phyloP scores from a whole-genome alignment of 2,888 invertebrate genomes.

The Venusia cambrica region DNA sequence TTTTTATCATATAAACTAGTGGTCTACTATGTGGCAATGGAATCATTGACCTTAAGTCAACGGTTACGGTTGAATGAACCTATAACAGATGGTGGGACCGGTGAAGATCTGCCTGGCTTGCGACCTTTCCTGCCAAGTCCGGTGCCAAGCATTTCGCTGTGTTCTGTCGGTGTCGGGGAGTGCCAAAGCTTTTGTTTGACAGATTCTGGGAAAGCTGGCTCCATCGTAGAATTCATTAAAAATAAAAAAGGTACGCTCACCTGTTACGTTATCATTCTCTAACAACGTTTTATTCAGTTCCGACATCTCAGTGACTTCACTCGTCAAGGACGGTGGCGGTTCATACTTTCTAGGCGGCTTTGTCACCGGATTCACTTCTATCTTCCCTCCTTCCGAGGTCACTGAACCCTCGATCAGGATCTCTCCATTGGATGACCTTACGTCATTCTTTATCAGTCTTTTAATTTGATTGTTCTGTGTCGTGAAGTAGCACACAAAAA shows the following conservation, averaged over 20 bases:
- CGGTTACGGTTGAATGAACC: too few relatives aligned
- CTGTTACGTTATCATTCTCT: conserved; percentile 87
- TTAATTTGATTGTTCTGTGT: conserved; percentile 72
- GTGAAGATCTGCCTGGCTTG: too few relatives aligned
- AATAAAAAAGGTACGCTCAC: conserved; percentile 82
- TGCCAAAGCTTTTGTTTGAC: too few relatives aligned
- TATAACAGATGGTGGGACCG: too few relatives aligned
- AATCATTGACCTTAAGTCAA: too few relatives aligned
- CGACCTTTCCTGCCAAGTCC: too few relatives aligned
- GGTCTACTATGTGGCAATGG: too few relatives aligned
- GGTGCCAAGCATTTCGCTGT: too few relatives aligned
- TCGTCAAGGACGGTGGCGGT: conserved; percentile 83
- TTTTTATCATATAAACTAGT: too few relatives aligned
- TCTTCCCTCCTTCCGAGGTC: conserved; percentile 87
- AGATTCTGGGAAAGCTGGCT: too few relatives aligned
- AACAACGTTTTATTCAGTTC: conserved; percentile 89
- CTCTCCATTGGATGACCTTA: conserved; percentile 83
- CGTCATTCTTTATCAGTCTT: conserved; percentile 83
- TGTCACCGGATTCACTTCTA: conserved; percentile 90
- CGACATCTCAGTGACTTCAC: conserved; percentile 88
- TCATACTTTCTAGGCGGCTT: conserved; percentile 90
- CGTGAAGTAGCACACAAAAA: conserved; percentile 79
- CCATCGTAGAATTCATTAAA: too few relatives aligned
- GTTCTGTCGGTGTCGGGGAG: too few relatives aligned
- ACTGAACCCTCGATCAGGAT: conserved; percentile 87